Evolutionary conservation across 2,797 vertebrate species (phyloP).

Genomic region (Helostoma temminkii): DNA sequence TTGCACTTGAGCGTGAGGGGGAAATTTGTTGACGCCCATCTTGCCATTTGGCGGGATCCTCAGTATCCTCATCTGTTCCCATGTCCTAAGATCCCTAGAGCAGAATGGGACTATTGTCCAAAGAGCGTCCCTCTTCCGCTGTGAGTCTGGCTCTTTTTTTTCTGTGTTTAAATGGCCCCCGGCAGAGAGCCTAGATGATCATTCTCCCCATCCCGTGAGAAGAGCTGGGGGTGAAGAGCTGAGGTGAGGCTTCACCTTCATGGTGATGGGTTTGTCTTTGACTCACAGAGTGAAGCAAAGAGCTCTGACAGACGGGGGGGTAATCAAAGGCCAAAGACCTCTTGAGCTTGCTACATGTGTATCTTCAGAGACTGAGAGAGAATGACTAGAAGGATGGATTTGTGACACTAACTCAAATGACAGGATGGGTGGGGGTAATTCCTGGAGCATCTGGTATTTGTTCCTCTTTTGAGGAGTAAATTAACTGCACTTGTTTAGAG

Average conservation of each 20-base stretch:
- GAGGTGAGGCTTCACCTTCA: slow-evolving; percentile 43
- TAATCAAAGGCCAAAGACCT: slow-evolving; percentile 61
- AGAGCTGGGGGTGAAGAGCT: slow-evolving; percentile 57
- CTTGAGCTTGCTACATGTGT: slow-evolving; percentile 39
- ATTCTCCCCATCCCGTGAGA: slow-evolving; percentile 38
- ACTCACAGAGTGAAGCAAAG: slow-evolving; percentile 47
- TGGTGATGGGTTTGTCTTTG: slow-evolving; percentile 53
- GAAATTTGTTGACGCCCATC: not conserved
- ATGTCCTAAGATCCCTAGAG: slow-evolving; percentile 33
- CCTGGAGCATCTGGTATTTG: slow-evolving; percentile 31
- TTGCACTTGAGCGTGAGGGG: slow-evolving; percentile 3
- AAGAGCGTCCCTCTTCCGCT: slow-evolving; percentile 52
- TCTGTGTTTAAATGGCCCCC: slow-evolving; percentile 41
- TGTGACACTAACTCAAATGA: slow-evolving; percentile 67
- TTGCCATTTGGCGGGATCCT: too few species aligned
- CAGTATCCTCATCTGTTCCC: slow-evolving; percentile 26
- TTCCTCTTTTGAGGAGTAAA: slow-evolving; percentile 15
- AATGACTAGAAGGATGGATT: slow-evolving; percentile 34
- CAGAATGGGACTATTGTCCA: slow-evolving; percentile 79
- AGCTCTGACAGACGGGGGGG: slow-evolving; percentile 25
- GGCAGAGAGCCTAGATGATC: slow-evolving; percentile 47
- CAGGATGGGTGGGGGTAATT: slow-evolving; percentile 2
- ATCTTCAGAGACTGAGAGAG: slow-evolving; percentile 45
- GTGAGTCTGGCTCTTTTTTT: slow-evolving; percentile 70
- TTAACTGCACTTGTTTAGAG: not conserved